Conservation (phyloP, 2,113 vertebrate species). For the Chrysemys picta region DNA sequence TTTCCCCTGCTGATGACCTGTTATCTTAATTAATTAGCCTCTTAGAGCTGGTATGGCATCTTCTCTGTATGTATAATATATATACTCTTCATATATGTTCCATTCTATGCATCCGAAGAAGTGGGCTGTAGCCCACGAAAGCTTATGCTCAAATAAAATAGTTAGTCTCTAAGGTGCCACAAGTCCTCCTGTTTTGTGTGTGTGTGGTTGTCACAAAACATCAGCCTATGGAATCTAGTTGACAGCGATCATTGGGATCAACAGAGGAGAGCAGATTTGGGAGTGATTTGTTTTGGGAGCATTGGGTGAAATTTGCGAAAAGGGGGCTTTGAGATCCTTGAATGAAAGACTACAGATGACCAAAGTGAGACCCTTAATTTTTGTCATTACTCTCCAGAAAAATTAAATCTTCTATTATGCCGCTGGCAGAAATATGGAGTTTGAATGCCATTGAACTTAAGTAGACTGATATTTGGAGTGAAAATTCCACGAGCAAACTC, state of each 20-base stretch:
- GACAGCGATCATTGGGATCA: neutral
- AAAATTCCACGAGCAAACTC: neutral
- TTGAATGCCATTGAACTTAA: neutral
- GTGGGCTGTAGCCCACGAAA: too few species aligned
- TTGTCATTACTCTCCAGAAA: neutral
- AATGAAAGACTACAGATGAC: neutral
- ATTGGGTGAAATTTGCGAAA: neutral
- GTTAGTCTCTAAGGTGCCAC: too few species aligned
- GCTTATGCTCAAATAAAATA: too few species aligned
- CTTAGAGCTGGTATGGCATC: too few species aligned
- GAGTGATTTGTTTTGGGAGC: neutral
- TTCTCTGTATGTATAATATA: too few species aligned
- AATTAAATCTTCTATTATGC: neutral
- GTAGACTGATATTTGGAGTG: neutral
- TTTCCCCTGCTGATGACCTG: too few species aligned
- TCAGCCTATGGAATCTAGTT: neutral
- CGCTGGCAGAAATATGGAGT: too few species aligned
- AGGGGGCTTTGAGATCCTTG: neutral
- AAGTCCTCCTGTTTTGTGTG: too few species aligned
- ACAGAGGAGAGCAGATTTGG: neutral
- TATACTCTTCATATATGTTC: too few species aligned
- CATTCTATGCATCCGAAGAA: too few species aligned
- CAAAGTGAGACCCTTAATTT: neutral
- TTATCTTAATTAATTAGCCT: too few species aligned
- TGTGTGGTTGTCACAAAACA: neutral